Evolutionary conservation across 2,113 vertebrate species (phyloP), one percentile per base, ranked within the genome.

Genomic region (Sinosuthora webbiana): DNA sequence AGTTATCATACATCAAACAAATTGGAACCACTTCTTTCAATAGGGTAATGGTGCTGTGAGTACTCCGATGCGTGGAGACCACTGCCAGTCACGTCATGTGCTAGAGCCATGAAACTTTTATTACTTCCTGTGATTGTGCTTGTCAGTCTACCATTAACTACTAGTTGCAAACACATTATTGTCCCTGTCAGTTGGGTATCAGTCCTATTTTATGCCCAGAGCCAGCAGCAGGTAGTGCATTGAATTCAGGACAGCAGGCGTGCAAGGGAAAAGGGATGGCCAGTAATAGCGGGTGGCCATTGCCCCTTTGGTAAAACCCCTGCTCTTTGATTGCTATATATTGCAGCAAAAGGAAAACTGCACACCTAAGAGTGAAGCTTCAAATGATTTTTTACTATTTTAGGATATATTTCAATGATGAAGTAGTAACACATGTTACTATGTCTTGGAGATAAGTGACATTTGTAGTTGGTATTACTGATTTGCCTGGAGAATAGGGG

Each of bases 71-170:
- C 0, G 0, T 21, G 55, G 31, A 70, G 75, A 78, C 28, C 49
- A 9, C 33, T 30, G 75, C 21, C 13, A 27, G 62, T 70, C 50
- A 13, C 1, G 0, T 94, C 71, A 52, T 9, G 0, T 60, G 79
- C 60, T 15, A 33, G 50, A 7, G 20, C 55, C 59, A 15, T 83
- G 91, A 88, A 90, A 92, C 55, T 91, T 96, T 88, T 94, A 91
- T 94, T 92, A 11, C 88, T 96, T 97, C 79, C 93, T 71, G 60
- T 71, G 94, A 83, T 90, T 92, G 83, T 83, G 28, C 65, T 63
- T 75, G 71, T 92, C 64, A 68, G 68, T 90, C 73, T 88, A 1
- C 50, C 56, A 64, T 93, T 91, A 90, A 59, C 90, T 57, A 3
- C 56, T 49, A 62, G 47, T 13, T 94, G 25, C 68, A 63, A 69